phyloP scores from a whole-genome alignment of 2,113 vertebrate genomes.

The Lophotis ruficrista region DNA sequence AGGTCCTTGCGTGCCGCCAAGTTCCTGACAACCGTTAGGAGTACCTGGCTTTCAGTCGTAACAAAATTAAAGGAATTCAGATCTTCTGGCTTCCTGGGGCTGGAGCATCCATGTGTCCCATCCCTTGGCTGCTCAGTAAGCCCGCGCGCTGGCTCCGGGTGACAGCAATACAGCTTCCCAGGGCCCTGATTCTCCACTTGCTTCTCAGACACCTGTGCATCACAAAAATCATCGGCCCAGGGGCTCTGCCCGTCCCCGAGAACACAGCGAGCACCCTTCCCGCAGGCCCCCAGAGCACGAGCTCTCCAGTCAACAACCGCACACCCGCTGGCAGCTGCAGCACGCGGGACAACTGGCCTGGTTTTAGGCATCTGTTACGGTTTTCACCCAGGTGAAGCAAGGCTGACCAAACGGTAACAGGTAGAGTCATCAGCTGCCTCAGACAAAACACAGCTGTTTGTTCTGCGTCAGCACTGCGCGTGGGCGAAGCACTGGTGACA shows the following conservation, averaged over 20 bases:
- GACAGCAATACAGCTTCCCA: accelerated
- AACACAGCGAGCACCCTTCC: neutral
- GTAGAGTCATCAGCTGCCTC: neutral
- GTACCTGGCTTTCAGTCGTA: neutral
- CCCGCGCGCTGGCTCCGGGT: neutral
- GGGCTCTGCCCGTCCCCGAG: neutral
- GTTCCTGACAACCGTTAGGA: neutral
- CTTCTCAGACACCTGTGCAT: neutral
- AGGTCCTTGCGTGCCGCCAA: neutral
- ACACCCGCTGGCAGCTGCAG: accelerated
- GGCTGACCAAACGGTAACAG: neutral
- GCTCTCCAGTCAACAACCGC: neutral
- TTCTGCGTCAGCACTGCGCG: neutral
- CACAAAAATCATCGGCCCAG: accelerated
- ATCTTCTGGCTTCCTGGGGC: neutral
- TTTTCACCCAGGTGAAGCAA: neutral
- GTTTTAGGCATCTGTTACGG: neutral
- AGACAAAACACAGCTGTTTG: neutral
- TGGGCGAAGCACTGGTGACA: neutral
- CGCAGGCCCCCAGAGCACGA: accelerated
- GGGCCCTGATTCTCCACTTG: neutral
- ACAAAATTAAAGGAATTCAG: neutral
- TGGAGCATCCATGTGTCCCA: neutral
- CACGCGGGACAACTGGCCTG: neutral
- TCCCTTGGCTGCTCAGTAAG: neutral